Conservation (phyloP, 2,888 invertebrate species). For the Augiades crinisus region DNA sequence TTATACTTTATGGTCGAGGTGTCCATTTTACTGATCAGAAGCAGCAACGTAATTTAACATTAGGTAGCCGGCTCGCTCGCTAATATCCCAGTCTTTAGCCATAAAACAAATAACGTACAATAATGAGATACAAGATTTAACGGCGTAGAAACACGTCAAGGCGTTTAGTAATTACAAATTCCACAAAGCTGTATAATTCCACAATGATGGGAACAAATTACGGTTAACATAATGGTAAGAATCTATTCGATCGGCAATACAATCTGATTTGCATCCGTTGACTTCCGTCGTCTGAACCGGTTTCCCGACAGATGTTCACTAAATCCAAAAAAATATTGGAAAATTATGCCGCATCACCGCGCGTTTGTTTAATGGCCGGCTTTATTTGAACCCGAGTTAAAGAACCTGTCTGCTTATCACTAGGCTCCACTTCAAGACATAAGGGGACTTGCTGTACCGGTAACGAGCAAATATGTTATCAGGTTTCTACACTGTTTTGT, state of each 20-base stretch:
- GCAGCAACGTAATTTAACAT: too few species aligned
- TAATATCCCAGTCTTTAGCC: too few species aligned
- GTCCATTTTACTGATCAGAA: too few species aligned
- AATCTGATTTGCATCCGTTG: slow-evolving; percentile 20
- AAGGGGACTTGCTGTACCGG: not conserved
- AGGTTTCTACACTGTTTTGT: too few species aligned
- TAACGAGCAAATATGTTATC: not conserved
- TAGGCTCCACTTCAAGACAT: slow-evolving; percentile 16
- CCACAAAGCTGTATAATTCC: slow-evolving; percentile 3
- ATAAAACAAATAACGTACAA: not conserved
- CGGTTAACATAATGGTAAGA: slow-evolving; percentile 17
- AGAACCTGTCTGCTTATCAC: slow-evolving; percentile 21
- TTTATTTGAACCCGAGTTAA: slow-evolving; percentile 13
- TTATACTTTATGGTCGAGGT: too few species aligned
- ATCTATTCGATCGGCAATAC: slow-evolving; percentile 12
- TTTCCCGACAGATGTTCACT: slow-evolving; percentile 21
- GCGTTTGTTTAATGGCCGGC: slow-evolving; percentile 22
- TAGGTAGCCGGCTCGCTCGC: too few species aligned
- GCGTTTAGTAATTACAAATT: slow-evolving; percentile 7
- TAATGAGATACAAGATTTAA: not conserved
- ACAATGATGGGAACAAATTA: slow-evolving; percentile 8
- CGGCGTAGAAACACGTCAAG: not conserved
- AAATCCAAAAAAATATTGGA: slow-evolving; percentile 22
- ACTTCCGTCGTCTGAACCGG: slow-evolving; percentile 18
- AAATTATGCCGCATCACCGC: slow-evolving; percentile 21